Evolutionary conservation across 2,113 vertebrate species (phyloP).

Genomic region (Ia io): DNA sequence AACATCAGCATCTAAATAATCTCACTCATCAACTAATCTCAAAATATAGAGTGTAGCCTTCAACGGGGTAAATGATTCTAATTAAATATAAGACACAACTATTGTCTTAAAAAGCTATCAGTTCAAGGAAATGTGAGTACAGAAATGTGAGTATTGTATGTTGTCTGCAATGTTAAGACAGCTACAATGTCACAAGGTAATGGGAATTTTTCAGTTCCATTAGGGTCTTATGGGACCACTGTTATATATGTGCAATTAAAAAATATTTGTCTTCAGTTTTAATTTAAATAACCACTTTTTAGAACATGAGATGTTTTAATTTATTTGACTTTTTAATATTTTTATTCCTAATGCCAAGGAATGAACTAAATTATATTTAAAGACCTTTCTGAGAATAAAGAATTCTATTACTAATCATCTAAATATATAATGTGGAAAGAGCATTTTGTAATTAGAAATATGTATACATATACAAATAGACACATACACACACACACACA

Average conservation of each 20-base stretch:
- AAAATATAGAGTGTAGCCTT: neutral
- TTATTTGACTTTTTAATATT: neutral
- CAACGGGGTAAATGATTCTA: neutral
- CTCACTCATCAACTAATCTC: neutral
- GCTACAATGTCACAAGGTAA: neutral
- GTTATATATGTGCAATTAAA: neutral
- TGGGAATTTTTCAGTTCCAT: neutral
- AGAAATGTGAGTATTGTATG: neutral
- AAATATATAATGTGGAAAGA: conserved; percentile 10
- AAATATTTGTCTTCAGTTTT: neutral
- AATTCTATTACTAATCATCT: neutral
- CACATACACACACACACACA: neutral
- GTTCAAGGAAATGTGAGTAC: neutral
- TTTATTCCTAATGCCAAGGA: neutral
- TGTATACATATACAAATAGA: neutral
- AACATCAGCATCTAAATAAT: neutral
- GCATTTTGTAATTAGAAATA: neutral
- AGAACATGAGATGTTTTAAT: neutral
- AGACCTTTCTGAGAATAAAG: neutral
- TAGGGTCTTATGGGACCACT: neutral
- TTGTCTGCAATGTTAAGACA: neutral
- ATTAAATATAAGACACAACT: conserved; percentile 1
- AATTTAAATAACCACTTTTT: conserved; percentile 19
- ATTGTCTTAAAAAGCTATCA: neutral
- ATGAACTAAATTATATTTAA: neutral